Evolutionary conservation across 2,113 vertebrate species (phyloP), one percentile per base, ranked within the genome.

Genomic region (Macaca fascicularis): DNA sequence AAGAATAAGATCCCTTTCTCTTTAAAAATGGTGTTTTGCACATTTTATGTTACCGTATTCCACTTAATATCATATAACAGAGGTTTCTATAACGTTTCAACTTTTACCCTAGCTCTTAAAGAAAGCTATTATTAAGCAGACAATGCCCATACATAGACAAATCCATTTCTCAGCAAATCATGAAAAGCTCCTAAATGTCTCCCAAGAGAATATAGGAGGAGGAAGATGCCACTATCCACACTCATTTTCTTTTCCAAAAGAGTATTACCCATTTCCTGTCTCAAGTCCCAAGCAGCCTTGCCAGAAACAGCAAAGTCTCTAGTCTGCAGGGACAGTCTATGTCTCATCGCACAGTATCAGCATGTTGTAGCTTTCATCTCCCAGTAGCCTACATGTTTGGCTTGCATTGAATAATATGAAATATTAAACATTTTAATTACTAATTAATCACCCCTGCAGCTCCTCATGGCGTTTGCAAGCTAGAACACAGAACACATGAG

Each of bases 381-480:
- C 82, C 88, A 83, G 78, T 20, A 75, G 81, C 35, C 78, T 43
- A 38, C 59, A 72, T 81, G 72, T 83, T 95, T 94, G 81, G 5
- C 72, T 80, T 95, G 52, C 43, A 75, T 11, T 35, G 32, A 93
- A 94, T 93, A 86, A 92, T 82, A 94, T 38, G 43, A 93, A 96
- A 96, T 94, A 87, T 84, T 96, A 89, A 97, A 97, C 61, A 50
- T 20, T 87, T 79, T 95, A 95, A 94, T 96, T 96, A 89, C 79
- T 97, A 97, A 96, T 97, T 95, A 96, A 97, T 97, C 79, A 90
- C 74, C 52, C 93, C 57, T 91, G 94, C 55, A 96, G 97, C 88
- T 96, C 70, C 74, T 87, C 89, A 20, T 52, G 69, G 30, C 38
- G 95, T 95, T 90, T 95, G 74, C 97, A 95, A 96, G 93, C 92